Percentiles rank a stretch among this genome's conserved stretches.
Evolutionary conservation across 2,797 vertebrate species (phyloP).

Genomic region (Pseudotriccus pelzelni): DNA sequence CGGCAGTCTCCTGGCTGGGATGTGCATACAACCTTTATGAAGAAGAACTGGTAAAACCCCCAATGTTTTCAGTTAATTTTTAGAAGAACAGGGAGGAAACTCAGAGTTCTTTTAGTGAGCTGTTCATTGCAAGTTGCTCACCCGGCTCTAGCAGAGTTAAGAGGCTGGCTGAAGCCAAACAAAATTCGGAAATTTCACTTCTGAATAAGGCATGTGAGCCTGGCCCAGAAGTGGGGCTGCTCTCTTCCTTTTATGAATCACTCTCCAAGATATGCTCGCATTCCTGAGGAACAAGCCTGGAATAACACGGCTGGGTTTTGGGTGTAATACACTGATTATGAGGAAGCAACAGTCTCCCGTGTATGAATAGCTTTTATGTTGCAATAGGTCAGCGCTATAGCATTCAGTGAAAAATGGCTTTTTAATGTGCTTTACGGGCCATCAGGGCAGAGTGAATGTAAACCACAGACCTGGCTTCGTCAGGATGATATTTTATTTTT

Average conservation of each 20-base stretch:
- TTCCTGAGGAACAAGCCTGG: conserved; percentile 64
- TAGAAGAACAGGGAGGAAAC: not conserved
- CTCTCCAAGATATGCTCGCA: conserved; percentile 49
- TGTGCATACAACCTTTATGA: fast-evolving
- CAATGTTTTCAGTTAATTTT: not conserved
- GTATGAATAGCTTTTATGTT: conserved; percentile 58
- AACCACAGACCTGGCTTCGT: not conserved
- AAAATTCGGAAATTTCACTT: conserved; percentile 27
- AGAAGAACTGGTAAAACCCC: not conserved
- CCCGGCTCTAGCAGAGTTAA: not conserved
- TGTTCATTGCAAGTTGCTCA: not conserved
- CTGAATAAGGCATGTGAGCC: conserved; percentile 32
- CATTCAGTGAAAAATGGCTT: conserved; percentile 40
- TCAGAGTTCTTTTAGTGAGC: not conserved
- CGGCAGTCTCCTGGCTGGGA: not conserved
- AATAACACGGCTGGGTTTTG: conserved; percentile 60
- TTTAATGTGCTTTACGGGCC: conserved; percentile 52
- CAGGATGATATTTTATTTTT: conserved; percentile 45
- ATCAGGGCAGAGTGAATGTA: conserved; percentile 55
- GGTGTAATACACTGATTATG: conserved; percentile 18
- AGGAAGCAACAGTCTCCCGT: conserved; percentile 45
- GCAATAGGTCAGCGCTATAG: conserved; percentile 34
- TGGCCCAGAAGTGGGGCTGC: conserved; percentile 16
- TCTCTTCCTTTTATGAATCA: conserved; percentile 65
- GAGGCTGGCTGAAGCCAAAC: not conserved